Percentiles rank a stretch among this genome's conserved stretches.
Evolutionary conservation across 2,888 invertebrate genomes (phyloP).

Genomic region (Aphrophora alni): DNA sequence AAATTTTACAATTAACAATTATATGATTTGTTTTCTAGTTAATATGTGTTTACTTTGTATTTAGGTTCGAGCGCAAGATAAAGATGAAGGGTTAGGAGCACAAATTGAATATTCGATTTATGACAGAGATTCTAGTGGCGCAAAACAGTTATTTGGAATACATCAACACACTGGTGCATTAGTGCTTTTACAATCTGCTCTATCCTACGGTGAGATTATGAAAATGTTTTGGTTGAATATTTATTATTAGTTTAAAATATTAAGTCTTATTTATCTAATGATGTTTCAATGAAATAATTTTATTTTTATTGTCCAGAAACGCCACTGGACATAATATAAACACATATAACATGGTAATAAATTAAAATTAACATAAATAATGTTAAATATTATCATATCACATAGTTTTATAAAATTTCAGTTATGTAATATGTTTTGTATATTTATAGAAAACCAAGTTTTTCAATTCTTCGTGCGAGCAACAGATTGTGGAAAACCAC

Average conservation of each 20-base stretch:
- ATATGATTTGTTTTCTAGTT: no score
- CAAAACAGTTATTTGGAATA: conserved; percentile 74
- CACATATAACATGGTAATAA: no score
- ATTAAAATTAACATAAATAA: no score
- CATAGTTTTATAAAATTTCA: no score
- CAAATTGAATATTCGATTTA: conserved; percentile 78
- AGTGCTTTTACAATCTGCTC: conserved; percentile 68
- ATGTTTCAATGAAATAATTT: no score
- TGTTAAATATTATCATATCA: no score
- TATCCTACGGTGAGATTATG: conserved; percentile 58
- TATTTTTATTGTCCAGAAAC: no score
- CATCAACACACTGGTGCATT: conserved; percentile 78
- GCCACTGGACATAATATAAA: no score
- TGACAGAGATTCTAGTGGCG: conserved; percentile 68
- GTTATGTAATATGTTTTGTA: no score
- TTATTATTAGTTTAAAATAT: no score
- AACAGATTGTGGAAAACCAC: conserved; percentile 76
- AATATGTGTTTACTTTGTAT: background rate
- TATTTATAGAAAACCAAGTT: conserved; percentile 70
- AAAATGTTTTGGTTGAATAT: background rate
- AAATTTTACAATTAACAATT: no score
- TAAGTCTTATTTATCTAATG: no score
- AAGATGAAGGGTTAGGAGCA: conserved; percentile 76
- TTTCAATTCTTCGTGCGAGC: conserved; percentile 92
- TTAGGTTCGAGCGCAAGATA: conserved; percentile 69